These are phyloP conservation scores for Acrossocheilus fasciatus DNA, from an alignment of 2,797 vertebrate species.

Conservation along the genomic window DNA sequence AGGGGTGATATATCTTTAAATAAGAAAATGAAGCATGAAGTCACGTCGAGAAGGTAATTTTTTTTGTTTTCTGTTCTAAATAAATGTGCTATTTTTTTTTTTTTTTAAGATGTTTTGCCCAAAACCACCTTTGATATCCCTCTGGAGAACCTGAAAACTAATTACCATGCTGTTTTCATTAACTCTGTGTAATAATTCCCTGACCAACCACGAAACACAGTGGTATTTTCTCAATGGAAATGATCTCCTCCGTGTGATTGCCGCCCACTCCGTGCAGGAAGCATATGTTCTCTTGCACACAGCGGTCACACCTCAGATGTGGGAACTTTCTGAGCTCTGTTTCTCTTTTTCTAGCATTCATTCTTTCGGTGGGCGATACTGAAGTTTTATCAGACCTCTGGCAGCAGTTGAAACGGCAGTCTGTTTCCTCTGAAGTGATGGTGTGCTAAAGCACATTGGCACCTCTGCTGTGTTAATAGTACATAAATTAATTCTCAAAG, in stretches of 20 bases:
- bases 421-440: slow-evolving; percentile 14
- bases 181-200: slow-evolving; percentile 9
- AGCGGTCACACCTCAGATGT: slow-evolving; percentile 28
- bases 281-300: slow-evolving; percentile 37
- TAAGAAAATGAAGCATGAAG: not conserved
- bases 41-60: not conserved
- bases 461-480: slow-evolving; percentile 8
- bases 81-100: not conserved
- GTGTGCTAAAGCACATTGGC: not conserved
- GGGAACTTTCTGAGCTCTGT: slow-evolving; percentile 35
- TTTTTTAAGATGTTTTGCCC: slow-evolving; percentile 22
- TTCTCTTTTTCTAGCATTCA: slow-evolving; percentile 30
- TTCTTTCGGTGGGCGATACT: slow-evolving; percentile 31
- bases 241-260: not conserved
- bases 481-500: not conserved
- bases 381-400: slow-evolving; percentile 32
- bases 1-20: not conserved
- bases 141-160: slow-evolving; percentile 7
- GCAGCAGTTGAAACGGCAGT: slow-evolving; percentile 34
- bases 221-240: slow-evolving; percentile 22
- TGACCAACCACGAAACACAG: slow-evolving; percentile 11
- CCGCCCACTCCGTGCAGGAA: slow-evolving; percentile 3
- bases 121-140: slow-evolving; percentile 7
- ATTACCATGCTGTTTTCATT: slow-evolving; percentile 23
- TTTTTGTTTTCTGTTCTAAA: slow-evolving; percentile 1